Evolutionary conservation across 2,113 vertebrate genomes (phyloP), one percentile per base, ranked within the genome.

Genomic region (Myiagra hebetior): DNA sequence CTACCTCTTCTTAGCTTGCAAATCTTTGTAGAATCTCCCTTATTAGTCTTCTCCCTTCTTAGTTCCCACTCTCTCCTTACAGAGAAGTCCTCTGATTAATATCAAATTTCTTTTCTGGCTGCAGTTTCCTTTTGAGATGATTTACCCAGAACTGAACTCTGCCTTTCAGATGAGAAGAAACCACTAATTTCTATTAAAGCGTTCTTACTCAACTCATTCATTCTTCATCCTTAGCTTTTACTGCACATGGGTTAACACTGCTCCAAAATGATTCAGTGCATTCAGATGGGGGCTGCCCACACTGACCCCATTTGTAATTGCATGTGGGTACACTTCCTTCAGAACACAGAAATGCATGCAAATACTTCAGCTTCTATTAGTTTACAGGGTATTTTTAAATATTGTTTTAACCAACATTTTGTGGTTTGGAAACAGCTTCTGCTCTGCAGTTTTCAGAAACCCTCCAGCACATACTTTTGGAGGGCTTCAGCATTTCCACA

Each of bases 401-500:
- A 81, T 9, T 84, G 35, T 78, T 91, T 89, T 70, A 91, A 72
- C 80, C 64, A 96, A 67, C 24, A 63, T 72, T 87, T 86, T 95
- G 80, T 84, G 76, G 84, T 75, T 95, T 89, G 86, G 84, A 92
- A 85, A 84, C 20, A 69, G 59, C 8, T 95, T 74, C 73, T 77
- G 49, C 42, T 70, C 64, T 64, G 80, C 44, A 70, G 24, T 77
- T 87, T 92, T 70, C 73, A 91, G 73, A 84, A 94, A 76, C 37
- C 23, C 46, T 91, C 23, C 68, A 76, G 57, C 41, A 90, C 67
- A 50, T 74, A 75, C 16, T 92, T 89, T 81, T 75, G 77, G 84
- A 91, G 33, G 52, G 52, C 31, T 93, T 64, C 73, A 91, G 82
- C 41, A 22, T 70, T 88, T 81, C 47, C 72, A 68, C 56, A 74